These are phyloP conservation scores for Typhlomys cinereus DNA, from an alignment of 2,113 vertebrate species.

Conservation along the genomic window DNA sequence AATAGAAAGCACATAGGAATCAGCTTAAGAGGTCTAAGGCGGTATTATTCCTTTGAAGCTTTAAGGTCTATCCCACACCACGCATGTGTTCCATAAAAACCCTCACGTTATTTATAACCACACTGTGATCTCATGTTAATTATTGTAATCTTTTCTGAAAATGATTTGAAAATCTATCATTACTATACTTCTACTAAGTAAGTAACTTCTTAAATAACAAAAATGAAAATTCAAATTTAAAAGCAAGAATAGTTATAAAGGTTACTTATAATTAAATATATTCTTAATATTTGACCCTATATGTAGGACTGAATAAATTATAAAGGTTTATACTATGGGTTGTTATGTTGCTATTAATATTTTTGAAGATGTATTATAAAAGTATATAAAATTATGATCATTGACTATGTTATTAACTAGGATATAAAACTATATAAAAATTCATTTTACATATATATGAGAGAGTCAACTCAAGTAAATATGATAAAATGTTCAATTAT, in stretches of 20 bases:
- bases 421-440: slow-evolving; percentile 1
- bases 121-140: background rate
- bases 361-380: slow-evolving; percentile 52
- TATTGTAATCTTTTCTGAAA: background rate
- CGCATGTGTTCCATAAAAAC: background rate
- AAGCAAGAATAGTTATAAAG: background rate
- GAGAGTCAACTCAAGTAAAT: background rate
- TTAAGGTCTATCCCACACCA: background rate
- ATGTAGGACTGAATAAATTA: slow-evolving; percentile 14
- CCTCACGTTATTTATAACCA: background rate
- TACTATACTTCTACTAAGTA: background rate
- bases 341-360: background rate
- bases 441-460: background rate
- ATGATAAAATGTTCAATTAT: slow-evolving; percentile 14
- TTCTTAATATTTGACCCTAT: background rate
- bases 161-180: slow-evolving; percentile 1
- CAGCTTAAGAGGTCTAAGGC: background rate
- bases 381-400: background rate
- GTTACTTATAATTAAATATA: slow-evolving; percentile 13
- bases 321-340: background rate
- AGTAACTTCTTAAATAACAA: slow-evolving; percentile 21
- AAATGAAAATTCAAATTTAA: slow-evolving; percentile 30
- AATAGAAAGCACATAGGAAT: background rate
- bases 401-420: background rate
- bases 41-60: background rate